Percentiles rank a stretch among this genome's conserved stretches.
These are phyloP conservation scores for Neodiprion lecontei DNA, from an alignment of 1,140 invertebrate genomes.

Conservation along the genomic window DNA sequence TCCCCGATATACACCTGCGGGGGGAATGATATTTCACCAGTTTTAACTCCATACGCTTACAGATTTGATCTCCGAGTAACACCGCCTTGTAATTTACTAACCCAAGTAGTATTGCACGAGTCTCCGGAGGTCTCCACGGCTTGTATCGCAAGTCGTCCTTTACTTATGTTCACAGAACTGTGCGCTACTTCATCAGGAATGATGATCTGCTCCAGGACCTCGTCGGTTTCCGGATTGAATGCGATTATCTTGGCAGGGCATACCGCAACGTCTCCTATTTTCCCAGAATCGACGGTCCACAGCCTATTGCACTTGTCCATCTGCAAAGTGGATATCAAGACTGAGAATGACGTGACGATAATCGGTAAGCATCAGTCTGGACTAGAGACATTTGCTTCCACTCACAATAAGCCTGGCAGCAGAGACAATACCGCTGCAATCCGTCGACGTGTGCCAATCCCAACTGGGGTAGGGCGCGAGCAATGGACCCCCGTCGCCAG, in stretches of 20 bases:
- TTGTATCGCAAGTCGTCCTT: slow-evolving; percentile 37
- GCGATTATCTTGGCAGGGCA: slow-evolving; percentile 59
- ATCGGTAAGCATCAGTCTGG: no score
- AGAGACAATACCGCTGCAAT: slow-evolving; percentile 32
- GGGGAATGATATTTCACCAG: not conserved
- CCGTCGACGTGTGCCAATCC: slow-evolving; percentile 29
- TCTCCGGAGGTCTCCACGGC: slow-evolving; percentile 30
- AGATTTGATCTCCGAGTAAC: not conserved
- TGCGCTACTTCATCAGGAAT: slow-evolving; percentile 45
- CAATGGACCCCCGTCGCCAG: slow-evolving; percentile 22
- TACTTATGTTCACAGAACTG: slow-evolving; percentile 24
- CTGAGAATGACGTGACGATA: no score
- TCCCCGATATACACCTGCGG: slow-evolving; percentile 53
- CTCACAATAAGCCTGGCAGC: slow-evolving; percentile 34
- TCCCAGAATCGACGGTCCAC: slow-evolving; percentile 62
- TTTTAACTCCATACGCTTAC: not conserved
- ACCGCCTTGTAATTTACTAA: slow-evolving; percentile 24
- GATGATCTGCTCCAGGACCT: slow-evolving; percentile 48
- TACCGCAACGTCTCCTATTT: slow-evolving; percentile 47
- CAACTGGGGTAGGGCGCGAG: slow-evolving; percentile 40
- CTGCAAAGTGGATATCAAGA: not conserved
- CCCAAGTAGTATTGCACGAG: slow-evolving; percentile 22
- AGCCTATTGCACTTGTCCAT: slow-evolving; percentile 59
- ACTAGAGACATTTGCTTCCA: not conserved
- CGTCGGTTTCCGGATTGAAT: slow-evolving; percentile 55